Evolutionary conservation across 2,797 vertebrate genomes (phyloP), one percentile per base, ranked within the genome.

Genomic region (Acipenser ruthenus): DNA sequence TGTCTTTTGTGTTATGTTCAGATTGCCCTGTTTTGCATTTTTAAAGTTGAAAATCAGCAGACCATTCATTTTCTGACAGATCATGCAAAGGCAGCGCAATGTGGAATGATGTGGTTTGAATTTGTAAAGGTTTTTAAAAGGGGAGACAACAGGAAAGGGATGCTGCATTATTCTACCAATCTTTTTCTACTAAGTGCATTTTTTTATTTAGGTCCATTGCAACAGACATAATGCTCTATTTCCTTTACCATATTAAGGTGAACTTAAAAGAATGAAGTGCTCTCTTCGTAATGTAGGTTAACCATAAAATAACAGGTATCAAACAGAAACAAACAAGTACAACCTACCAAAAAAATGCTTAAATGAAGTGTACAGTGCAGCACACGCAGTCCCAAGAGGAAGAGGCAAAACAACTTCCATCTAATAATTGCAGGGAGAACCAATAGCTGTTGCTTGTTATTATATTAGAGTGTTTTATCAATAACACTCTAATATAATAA

Each of bases 381-480:
- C 65, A 59, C 37, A n/a, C 64, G 49, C 10, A 8, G 47, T 37
- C 3, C 8, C 53, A 53, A 15, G n/a, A n/a, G 47, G 65, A 56
- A 10, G 55, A 66, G 65, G 49, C 50, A 60, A 47, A 58, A 15
- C 65, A 55, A 48, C 65, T 58, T 49, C 48, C 11, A 50, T 6
- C 3, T 56, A 13, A 48, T 48, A 18, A 55, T 49, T 10, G 65
- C 65, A 18, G 65, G 47, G 18, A 48, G 37, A 66, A 59, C 59
- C 65, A 59, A 66, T 59, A 66, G 59, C 58, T 12, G 7, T 13
- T 6, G 65, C 65, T 66, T 66, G 53, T 59, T 66, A 59, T 48
- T 60, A 49, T 55, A 59, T 8, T 37, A 59, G 23, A 58, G 53
- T 66, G 55, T 10, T 56, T 59, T 55, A 53, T 59, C 55, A 55